Conservation (phyloP, 1,140 invertebrate species). For the Euwallacea similis region DNA sequence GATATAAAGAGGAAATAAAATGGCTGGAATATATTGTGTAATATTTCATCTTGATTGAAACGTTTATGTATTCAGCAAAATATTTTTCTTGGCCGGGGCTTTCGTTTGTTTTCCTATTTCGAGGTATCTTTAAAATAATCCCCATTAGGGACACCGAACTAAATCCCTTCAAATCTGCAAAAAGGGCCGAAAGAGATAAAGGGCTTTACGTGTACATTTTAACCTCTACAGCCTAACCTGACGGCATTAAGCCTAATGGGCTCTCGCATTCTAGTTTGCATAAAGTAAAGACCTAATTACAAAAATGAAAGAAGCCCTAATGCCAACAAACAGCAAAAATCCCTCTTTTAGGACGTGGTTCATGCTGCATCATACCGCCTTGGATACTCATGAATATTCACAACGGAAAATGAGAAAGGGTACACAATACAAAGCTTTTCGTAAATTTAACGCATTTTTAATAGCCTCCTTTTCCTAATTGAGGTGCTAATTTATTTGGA, state of each 20-base stretch:
- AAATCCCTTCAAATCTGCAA: too few relatives aligned
- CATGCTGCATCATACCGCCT: conserved; percentile 29
- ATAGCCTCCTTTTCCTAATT: conserved; percentile 23
- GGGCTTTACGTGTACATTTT: neutral
- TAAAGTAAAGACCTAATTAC: conserved; percentile 32
- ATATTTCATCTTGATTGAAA: conserved; percentile 15
- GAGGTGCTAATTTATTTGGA: conserved; percentile 14
- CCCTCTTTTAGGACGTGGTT: conserved; percentile 26
- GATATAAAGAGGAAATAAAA: conserved; percentile 4
- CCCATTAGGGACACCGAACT: too few relatives aligned
- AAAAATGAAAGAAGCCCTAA: conserved; percentile 20
- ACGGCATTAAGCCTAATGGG: conserved; percentile 16
- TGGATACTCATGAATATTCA: conserved; percentile 37
- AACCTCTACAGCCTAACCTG: conserved; percentile 6
- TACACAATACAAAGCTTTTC: conserved; percentile 25
- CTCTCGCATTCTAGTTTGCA: conserved; percentile 15
- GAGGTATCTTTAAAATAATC: too few relatives aligned
- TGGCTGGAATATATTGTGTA: conserved; percentile 11
- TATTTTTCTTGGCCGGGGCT: neutral
- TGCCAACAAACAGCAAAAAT: conserved; percentile 28
- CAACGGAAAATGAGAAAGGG: conserved; percentile 25
- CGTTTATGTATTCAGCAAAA: conserved; percentile 2
- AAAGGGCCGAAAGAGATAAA: too few relatives aligned
- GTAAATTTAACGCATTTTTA: conserved; percentile 31
- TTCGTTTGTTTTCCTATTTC: too few relatives aligned